A percentile compares a stretch with the other conserved stretches of the same genome.
These are phyloP conservation scores for Lacerta agilis DNA, from an alignment of 2,797 vertebrate species.

Conservation along the genomic window DNA sequence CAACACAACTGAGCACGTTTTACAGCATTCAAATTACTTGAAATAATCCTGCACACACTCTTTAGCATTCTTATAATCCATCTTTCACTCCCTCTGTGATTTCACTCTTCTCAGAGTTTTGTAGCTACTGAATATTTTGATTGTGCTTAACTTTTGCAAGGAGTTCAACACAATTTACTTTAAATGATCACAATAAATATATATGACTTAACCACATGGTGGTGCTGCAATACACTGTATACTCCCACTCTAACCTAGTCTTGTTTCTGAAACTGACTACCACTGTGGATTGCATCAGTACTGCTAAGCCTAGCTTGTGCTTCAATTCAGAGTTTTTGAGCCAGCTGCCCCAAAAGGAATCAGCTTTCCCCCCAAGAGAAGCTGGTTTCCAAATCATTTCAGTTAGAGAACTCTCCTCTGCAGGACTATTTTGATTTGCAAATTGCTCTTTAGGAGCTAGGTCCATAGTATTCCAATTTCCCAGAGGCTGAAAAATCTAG, in stretches of 20 bases:
- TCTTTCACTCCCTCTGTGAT: not conserved
- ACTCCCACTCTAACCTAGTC: rapidly evolving
- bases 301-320: not conserved
- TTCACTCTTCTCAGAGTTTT: not conserved
- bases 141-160: not conserved
- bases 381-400: not conserved
- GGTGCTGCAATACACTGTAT: constrained; percentile 73
- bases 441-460: too few species aligned
- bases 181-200: not conserved
- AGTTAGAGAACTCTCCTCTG: not conserved
- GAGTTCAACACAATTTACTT: not conserved
- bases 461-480: too few species aligned
- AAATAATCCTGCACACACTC: not conserved
- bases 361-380: not conserved
- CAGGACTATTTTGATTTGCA: not conserved
- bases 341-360: not conserved
- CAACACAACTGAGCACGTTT: not conserved
- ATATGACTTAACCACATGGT: constrained; percentile 69
- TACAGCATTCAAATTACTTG: not conserved
- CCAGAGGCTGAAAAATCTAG: not conserved
- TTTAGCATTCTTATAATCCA: not conserved
- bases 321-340: constrained; percentile 2
- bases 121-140: not conserved
- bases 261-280: rapidly evolving
- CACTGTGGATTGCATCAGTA: not conserved